These are phyloP conservation scores for Laticauda laticaudata DNA, from an alignment of 2,113 vertebrate species.

Conservation along the genomic window DNA sequence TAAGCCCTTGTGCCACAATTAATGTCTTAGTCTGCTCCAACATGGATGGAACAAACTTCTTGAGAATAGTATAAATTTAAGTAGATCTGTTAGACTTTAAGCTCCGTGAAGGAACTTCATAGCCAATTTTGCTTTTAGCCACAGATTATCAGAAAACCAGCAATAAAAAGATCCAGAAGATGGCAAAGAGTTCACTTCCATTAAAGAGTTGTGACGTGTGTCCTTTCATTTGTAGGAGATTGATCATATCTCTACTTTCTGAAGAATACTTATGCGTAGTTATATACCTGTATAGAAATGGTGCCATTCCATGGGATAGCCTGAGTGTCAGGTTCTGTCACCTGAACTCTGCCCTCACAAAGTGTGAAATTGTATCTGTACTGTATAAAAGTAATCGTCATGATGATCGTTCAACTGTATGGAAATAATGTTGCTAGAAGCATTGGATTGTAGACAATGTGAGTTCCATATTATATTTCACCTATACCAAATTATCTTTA, in stretches of 20 bases:
- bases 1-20: neutral
- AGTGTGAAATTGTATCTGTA: neutral
- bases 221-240: neutral
- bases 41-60: neutral
- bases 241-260: neutral
- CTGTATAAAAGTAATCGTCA: neutral
- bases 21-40: neutral
- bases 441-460: neutral
- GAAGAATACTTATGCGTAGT: neutral
- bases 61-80: neutral
- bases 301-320: neutral
- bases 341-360: neutral
- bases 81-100: neutral
- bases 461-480: neutral
- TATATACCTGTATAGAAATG: neutral
- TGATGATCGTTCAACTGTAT: neutral
- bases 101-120: neutral
- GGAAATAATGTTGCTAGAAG: neutral
- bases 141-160: neutral
- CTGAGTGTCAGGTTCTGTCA: neutral
- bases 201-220: neutral
- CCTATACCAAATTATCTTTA: neutral
- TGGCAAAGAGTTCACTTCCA: neutral
- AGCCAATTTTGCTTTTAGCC: neutral
- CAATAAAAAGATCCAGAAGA: neutral